Evolutionary conservation across 1,140 invertebrate genomes (phyloP).

Genomic region (Ostrea denselamellosa): DNA sequence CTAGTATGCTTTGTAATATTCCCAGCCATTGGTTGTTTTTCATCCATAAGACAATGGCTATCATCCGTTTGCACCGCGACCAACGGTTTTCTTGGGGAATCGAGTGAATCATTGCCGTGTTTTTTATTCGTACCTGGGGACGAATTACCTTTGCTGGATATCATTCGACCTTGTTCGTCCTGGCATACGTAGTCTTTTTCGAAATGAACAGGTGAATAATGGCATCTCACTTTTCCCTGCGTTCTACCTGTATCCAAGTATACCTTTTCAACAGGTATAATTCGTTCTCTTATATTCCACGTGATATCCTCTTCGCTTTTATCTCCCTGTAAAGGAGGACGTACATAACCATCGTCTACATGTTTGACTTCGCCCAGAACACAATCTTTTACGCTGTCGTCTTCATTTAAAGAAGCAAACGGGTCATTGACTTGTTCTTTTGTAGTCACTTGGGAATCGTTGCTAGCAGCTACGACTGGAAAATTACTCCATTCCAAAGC

Average conservation of each 20-base stretch:
- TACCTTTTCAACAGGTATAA: neutral
- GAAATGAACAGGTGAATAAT: neutral
- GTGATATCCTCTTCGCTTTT: neutral
- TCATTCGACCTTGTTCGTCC: neutral
- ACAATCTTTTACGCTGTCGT: neutral
- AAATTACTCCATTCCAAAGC: neutral
- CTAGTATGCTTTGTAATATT: neutral
- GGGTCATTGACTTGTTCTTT: neutral
- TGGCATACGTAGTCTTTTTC: neutral
- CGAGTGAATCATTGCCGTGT: neutral
- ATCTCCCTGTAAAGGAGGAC: neutral
- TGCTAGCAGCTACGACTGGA: neutral
- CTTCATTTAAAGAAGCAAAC: neutral
- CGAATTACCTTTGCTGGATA: neutral
- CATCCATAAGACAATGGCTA: neutral
- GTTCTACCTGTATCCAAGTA: neutral
- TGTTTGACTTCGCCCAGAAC: neutral
- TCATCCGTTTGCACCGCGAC: neutral
- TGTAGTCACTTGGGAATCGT: neutral
- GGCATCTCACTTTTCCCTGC: neutral
- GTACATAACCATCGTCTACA: neutral
- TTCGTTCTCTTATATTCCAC: neutral
- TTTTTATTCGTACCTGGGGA: neutral
- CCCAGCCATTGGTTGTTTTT: neutral
- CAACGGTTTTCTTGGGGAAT: neutral